Percentiles rank a stretch among this genome's conserved stretches.
phyloP scores from a whole-genome alignment of 2,888 invertebrate genomes.

The Dicyrtoma fusca region DNA sequence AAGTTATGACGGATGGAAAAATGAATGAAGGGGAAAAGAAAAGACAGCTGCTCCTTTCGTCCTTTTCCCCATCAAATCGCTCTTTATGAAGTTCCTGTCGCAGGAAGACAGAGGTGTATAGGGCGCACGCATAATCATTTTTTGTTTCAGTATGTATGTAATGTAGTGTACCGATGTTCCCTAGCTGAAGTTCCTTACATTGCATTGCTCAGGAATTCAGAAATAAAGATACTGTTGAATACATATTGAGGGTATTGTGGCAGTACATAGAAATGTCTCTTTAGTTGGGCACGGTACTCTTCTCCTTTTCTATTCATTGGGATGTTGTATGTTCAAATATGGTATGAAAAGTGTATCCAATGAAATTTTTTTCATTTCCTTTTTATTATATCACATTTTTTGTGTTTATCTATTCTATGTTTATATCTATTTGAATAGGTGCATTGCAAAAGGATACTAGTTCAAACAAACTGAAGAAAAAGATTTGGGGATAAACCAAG shows the following conservation, averaged over 20 bases:
- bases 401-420: too few species aligned
- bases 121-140: not conserved
- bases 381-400: not conserved
- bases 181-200: too few species aligned
- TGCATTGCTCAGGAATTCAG: too few species aligned
- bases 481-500: not conserved
- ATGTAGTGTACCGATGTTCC: too few species aligned
- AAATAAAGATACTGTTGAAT: too few species aligned
- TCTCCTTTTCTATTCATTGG: too few species aligned
- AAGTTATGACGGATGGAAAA: slow-evolving; percentile 28
- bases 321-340: too few species aligned
- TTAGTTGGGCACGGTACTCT: too few species aligned
- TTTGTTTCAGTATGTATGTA: too few species aligned
- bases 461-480: not conserved
- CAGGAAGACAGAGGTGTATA: slow-evolving; percentile 19
- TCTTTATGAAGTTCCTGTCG: slow-evolving; percentile 28
- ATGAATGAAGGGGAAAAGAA: slow-evolving; percentile 33
- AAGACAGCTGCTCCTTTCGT: slow-evolving; percentile 1
- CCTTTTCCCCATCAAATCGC: not conserved
- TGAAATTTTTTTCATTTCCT: slow-evolving; percentile 8
- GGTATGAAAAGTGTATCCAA: not conserved
- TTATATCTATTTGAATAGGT: slow-evolving; percentile 8
- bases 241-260: too few species aligned
- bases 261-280: too few species aligned
- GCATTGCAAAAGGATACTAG: not conserved